Conservation (phyloP, 2,797 vertebrate species). For the Rhinatrema bivittatum region DNA sequence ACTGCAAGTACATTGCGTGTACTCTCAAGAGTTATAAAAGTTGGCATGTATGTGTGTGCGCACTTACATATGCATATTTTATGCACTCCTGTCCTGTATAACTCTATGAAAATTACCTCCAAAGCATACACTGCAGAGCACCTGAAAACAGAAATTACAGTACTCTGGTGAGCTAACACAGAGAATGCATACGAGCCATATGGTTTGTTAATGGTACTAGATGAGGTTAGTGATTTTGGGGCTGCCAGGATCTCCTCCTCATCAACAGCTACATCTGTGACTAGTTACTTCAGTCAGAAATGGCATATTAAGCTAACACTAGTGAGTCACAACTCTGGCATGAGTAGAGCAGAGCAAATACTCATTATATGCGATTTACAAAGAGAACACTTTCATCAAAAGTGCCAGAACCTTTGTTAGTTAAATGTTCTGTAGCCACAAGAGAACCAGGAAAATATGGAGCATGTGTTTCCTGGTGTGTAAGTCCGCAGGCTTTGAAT, state of each 20-base stretch:
- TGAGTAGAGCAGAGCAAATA: background rate
- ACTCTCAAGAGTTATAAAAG: too few species aligned
- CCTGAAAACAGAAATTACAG: too few species aligned
- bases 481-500: background rate
- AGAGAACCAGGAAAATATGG: background rate
- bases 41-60: too few species aligned
- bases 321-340: background rate
- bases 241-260: background rate
- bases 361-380: background rate
- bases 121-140: too few species aligned
- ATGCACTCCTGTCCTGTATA: too few species aligned
- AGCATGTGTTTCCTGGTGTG: background rate
- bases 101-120: too few species aligned
- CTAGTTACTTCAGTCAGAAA: background rate
- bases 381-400: background rate
- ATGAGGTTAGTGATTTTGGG: background rate
- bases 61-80: too few species aligned
- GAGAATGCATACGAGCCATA: too few species aligned
- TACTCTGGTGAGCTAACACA: too few species aligned
- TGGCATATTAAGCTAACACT: background rate
- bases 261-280: background rate
- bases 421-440: background rate
- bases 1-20: too few species aligned
- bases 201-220: constrained; percentile 5
- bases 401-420: background rate